Percentiles rank a stretch among this genome's conserved stretches.
phyloP scores from a whole-genome alignment of 1,140 invertebrate species.

The Drosophila mauritiana region DNA sequence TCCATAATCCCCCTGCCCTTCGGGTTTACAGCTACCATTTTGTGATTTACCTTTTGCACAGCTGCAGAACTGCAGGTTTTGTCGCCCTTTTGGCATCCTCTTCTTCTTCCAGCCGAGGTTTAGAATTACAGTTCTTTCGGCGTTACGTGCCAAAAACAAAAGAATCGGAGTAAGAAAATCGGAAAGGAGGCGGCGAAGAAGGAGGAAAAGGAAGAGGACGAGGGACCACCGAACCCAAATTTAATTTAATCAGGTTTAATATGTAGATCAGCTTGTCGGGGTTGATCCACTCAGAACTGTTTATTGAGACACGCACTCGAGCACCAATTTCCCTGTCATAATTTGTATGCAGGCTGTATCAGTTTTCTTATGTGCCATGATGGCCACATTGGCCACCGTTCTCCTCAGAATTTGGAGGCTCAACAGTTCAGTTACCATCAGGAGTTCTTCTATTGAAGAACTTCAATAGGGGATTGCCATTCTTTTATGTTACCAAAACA shows the following conservation, averaged over 20 bases:
- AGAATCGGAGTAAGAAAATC: conserved; percentile 1
- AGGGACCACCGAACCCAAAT: conserved; percentile 15
- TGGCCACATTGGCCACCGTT: not conserved
- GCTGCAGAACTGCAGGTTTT: conserved; percentile 47
- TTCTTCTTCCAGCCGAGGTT: conserved; percentile 28
- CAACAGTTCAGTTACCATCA: too few species aligned
- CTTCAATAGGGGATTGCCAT: too few species aligned
- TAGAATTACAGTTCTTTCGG: conserved; percentile 57
- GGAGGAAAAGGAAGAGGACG: not conserved
- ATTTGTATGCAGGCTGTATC: conserved; percentile 36
- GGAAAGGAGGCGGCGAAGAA: not conserved
- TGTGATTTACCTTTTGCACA: conserved; percentile 53
- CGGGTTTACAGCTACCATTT: conserved; percentile 64
- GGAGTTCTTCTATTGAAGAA: too few species aligned
- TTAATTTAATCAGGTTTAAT: conserved; percentile 44
- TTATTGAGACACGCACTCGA: conserved; percentile 18
- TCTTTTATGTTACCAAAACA: too few species aligned
- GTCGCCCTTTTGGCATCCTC: conserved; percentile 16
- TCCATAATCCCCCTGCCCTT: conserved; percentile 30
- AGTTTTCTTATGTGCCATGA: not conserved
- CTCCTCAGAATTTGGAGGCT: not conserved
- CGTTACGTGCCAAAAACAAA: conserved; percentile 57
- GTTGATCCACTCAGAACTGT: conserved; percentile 10
- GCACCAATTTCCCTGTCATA: conserved; percentile 26
- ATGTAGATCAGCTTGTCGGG: conserved; percentile 35